Evolutionary conservation across 1,140 invertebrate species (phyloP).

Genomic region (Ooceraea biroi): DNA sequence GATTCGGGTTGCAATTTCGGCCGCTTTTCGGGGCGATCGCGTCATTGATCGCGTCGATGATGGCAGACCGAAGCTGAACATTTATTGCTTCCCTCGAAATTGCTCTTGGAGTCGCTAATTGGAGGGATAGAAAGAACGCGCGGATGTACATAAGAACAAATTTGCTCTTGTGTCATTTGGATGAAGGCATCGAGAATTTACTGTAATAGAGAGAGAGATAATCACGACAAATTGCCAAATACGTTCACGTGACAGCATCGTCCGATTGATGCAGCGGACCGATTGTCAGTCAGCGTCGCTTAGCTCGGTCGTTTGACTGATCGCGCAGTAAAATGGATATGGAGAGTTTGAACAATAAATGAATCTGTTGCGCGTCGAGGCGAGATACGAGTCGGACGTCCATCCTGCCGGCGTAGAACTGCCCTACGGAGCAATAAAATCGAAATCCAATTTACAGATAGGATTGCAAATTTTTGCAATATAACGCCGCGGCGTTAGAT

Average conservation of each 20-base stretch:
- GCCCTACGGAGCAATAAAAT: slow-evolving; percentile 31
- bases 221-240: too few species aligned
- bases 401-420: background rate
- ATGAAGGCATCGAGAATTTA: too few species aligned
- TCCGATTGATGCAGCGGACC: too few species aligned
- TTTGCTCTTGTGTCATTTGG: background rate
- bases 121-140: background rate
- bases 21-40: background rate
- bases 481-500: background rate
- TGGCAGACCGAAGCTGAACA: background rate
- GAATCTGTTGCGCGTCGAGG: slow-evolving; percentile 11
- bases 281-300: background rate
- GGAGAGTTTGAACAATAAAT: slow-evolving; percentile 28
- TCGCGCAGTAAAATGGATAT: slow-evolving; percentile 9
- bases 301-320: slow-evolving; percentile 4
- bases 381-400: background rate
- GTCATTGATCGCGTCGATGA: background rate
- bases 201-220: too few species aligned
- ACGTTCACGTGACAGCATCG: too few species aligned
- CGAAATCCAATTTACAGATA: slow-evolving; percentile 37
- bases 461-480: slow-evolving; percentile 27
- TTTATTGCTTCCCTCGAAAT: background rate
- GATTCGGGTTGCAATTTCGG: background rate
- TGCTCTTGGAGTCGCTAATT: background rate
- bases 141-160: background rate